phyloP scores from a whole-genome alignment of 1,140 invertebrate species.

The Lineus longissimus region DNA sequence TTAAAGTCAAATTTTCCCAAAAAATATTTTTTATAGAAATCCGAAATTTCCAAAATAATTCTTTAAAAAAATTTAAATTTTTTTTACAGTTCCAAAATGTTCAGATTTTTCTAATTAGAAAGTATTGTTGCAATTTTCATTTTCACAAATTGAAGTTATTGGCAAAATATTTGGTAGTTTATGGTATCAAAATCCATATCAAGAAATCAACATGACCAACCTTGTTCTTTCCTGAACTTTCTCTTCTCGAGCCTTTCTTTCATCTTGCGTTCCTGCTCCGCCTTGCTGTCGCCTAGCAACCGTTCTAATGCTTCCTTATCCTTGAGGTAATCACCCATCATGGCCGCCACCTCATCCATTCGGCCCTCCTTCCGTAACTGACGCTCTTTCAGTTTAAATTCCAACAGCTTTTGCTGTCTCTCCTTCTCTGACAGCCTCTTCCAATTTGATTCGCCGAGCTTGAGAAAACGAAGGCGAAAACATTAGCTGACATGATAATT shows the following conservation, averaged over 20 bases:
- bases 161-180: too few species aligned
- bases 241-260: constrained; percentile 34
- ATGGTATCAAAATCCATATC: too few species aligned
- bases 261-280: constrained; percentile 34
- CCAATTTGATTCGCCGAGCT: constrained; percentile 43
- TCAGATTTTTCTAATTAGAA: too few species aligned
- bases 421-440: constrained; percentile 36
- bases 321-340: constrained; percentile 33
- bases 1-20: not conserved
- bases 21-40: too few species aligned
- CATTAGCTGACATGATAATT: not conserved
- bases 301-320: constrained; percentile 33
- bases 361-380: constrained; percentile 35
- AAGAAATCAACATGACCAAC: not conserved
- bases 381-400: constrained; percentile 40
- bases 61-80: too few species aligned
- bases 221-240: constrained; percentile 8
- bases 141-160: too few species aligned
- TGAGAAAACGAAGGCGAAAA: not conserved
- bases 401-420: constrained; percentile 35
- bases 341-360: constrained; percentile 34
- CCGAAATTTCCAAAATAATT: too few species aligned
- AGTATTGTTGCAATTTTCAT: too few species aligned
- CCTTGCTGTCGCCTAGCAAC: constrained; percentile 34
- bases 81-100: too few species aligned